Base-by-base conservation (phyloP, 53 echinoderm and acorn worm species). In the Hippasteria phrygiana region DNA sequence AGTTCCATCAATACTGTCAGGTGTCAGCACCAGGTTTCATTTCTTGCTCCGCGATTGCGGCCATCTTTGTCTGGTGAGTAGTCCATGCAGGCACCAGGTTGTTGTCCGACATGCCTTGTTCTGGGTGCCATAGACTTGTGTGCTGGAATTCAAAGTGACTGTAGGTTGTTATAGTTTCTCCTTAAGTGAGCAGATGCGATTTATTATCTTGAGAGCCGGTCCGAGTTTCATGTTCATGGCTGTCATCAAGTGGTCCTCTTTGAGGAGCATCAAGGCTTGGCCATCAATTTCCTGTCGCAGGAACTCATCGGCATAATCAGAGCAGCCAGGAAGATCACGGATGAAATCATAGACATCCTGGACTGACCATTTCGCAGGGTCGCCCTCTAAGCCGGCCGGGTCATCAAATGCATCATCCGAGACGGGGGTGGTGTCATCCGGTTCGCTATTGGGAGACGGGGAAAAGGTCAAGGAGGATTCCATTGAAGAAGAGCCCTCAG, bases 141-240 rank as follows among this genome's bases (percentile, higher is more conserved):
- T 34, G 38, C 31, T 71, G 71, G 34, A 71, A 71, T 12, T 32
- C 36, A 35, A 35, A 31, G 29, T 67, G 36, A 31, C 32, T 18
- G 43, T 27, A 22, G 16, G 16, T 50, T 48, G 32, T 27, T 79
- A 79, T 14, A 79, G 46, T 48, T 93, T 95, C 20, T 90, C 95
- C 55, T 95, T 94, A 45, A 98, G 75, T 1, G 91, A 87, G 74
- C 93, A 90, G 34, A 98, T 98, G 77, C 90, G 92, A 42, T 81
- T 95, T 65, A 95, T 95, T 7, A 98, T 98, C 70, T 98, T 98
- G 31, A 98, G 83, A 6, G 98, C 98, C 9, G 98, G 98, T 34
- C 98, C 98, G 24, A 98, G 89, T 70, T 98, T 98, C 98, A 98
- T 98, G 72, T 90, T 98, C 94, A 98, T 93, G 16, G 98, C 95